phyloP scores from a whole-genome alignment of 2,797 vertebrate genomes.

The Mallotus villosus region DNA sequence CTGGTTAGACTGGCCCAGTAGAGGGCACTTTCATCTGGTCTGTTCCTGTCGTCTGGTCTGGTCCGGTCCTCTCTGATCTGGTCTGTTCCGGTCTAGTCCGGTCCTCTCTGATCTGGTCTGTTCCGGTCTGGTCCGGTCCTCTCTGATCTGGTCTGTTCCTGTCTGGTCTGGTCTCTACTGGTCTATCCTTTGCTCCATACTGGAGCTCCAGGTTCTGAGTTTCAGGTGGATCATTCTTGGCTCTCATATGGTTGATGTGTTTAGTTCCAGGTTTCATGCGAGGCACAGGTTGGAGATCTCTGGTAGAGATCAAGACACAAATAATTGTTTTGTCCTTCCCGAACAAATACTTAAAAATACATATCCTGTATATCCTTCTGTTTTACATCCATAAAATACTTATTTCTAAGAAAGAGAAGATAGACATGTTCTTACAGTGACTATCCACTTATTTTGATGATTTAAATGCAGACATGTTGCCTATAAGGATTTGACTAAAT shows the following conservation, averaged over 20 bases:
- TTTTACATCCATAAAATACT: slow-evolving; percentile 31
- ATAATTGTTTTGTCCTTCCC: too few relatives aligned
- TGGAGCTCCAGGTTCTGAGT: too few relatives aligned
- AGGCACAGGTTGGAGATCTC: too few relatives aligned
- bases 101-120: background rate
- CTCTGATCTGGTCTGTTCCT: background rate
- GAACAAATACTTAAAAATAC: too few relatives aligned
- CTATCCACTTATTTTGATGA: slow-evolving; percentile 41
- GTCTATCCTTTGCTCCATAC: too few relatives aligned
- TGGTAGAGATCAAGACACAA: too few relatives aligned
- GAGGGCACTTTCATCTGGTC: background rate
- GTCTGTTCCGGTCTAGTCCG: background rate
- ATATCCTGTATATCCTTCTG: background rate
- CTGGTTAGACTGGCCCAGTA: background rate
- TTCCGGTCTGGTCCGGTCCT: background rate
- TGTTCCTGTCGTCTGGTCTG: too few relatives aligned
- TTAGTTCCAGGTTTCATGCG: too few relatives aligned
- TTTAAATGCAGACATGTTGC: slow-evolving; percentile 47
- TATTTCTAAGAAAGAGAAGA: slow-evolving; percentile 42
- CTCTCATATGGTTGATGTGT: too few relatives aligned
- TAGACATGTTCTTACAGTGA: slow-evolving; percentile 25
- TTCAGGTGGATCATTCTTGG: too few relatives aligned
- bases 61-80: background rate
- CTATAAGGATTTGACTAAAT: slow-evolving; percentile 40
- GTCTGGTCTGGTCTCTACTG: background rate